A percentile compares a stretch with the other conserved stretches of the same genome.
Evolutionary conservation across 2,888 invertebrate genomes (phyloP).

Genomic region (Leptothorax acervorum): DNA sequence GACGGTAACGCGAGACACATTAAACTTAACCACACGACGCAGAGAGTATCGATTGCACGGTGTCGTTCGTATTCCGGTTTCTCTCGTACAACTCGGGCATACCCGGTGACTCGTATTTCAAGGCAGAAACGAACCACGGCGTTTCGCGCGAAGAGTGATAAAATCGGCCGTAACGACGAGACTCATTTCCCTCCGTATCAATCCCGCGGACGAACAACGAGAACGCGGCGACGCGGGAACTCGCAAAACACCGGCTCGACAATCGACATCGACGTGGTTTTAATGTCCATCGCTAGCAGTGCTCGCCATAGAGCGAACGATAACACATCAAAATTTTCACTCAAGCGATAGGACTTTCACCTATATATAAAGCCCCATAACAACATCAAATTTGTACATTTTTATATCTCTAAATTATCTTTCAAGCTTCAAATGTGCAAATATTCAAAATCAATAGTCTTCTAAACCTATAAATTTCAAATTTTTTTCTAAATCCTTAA

Average conservation of each 20-base stretch:
- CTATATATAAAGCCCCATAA: not conserved
- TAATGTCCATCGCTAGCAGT: conserved; percentile 62
- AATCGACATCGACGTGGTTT: conserved; percentile 68
- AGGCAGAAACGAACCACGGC: conserved; percentile 70
- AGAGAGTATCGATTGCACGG: conserved; percentile 67
- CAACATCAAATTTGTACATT: not conserved
- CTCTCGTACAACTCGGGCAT: conserved; percentile 65
- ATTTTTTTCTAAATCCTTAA: not conserved
- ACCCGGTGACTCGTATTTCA: conserved; percentile 75
- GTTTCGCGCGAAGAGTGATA: conserved; percentile 70
- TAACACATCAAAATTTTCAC: conserved; percentile 36
- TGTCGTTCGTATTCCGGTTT: conserved; percentile 68
- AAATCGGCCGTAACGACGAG: conserved; percentile 73
- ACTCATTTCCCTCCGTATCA: conserved; percentile 66
- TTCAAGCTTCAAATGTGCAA: not conserved
- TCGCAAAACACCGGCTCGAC: conserved; percentile 66
- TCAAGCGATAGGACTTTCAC: not conserved
- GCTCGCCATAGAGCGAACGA: conserved; percentile 26
- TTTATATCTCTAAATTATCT: not conserved
- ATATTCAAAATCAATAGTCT: not conserved
- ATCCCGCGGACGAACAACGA: conserved; percentile 67
- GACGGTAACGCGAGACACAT: conserved; percentile 60
- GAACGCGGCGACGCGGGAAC: conserved; percentile 61
- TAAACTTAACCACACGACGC: conserved; percentile 67
- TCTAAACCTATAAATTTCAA: not conserved